phyloP scores from a whole-genome alignment of 2,113 vertebrate genomes.

The Cnemophilus loriae region DNA sequence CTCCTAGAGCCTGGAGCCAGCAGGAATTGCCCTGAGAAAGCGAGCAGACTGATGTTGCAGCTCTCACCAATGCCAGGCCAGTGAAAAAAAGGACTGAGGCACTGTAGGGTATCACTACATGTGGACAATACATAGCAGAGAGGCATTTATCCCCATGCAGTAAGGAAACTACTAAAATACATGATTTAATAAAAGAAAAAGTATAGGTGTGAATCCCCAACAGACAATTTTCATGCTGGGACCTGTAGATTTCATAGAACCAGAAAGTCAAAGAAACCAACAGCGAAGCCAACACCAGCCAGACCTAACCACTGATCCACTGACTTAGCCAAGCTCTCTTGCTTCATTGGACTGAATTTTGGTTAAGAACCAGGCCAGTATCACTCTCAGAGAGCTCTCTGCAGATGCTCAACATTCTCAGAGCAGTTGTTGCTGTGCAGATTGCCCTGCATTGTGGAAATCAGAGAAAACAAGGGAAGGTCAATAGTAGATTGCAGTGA shows the following conservation, averaged over 20 bases:
- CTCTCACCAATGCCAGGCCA: background rate
- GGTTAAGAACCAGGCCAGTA: background rate
- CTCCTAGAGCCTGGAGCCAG: background rate
- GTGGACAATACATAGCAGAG: background rate
- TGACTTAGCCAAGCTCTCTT: background rate
- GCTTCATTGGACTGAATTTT: background rate
- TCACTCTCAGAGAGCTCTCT: background rate
- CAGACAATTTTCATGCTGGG: rapidly evolving
- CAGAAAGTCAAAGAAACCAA: background rate
- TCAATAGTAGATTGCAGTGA: background rate
- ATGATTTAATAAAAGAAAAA: background rate
- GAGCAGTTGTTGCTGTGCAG: background rate
- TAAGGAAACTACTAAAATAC: background rate
- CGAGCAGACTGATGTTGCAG: background rate
- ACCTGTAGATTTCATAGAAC: background rate
- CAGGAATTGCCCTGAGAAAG: background rate
- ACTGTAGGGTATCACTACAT: background rate
- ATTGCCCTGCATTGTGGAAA: background rate
- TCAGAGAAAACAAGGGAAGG: background rate
- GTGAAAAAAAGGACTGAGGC: background rate
- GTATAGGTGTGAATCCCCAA: background rate
- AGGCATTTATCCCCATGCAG: background rate
- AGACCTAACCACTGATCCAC: background rate
- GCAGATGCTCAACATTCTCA: background rate
- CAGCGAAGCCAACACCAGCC: background rate